A percentile compares a stretch with the other conserved stretches of the same genome.
Conservation (phyloP, 2,888 invertebrate species). For the Archaeoteleia sp. region DNA sequence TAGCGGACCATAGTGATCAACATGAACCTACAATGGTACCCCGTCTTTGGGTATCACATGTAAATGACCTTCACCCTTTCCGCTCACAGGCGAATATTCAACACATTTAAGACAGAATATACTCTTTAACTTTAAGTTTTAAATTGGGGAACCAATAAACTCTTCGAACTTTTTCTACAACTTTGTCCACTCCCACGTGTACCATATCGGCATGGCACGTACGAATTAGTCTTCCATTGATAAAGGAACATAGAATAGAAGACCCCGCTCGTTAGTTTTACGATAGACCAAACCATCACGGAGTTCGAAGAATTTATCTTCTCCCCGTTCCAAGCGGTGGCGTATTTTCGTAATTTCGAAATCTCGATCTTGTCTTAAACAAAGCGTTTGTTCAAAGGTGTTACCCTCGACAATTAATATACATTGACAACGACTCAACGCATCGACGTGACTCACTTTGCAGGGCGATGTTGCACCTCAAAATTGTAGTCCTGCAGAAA, state of each 20-base stretch:
- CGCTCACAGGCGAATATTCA: too few relatives aligned
- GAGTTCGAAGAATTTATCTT: slow-evolving; percentile 45
- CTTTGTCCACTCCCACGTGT: slow-evolving; percentile 42
- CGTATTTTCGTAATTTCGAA: slow-evolving; percentile 17
- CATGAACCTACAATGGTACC: too few relatives aligned
- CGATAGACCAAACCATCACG: slow-evolving; percentile 54
- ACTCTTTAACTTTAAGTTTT: too few relatives aligned
- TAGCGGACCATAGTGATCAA: too few relatives aligned
- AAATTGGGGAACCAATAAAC: slow-evolving; percentile 58
- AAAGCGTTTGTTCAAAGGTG: slow-evolving; percentile 33
- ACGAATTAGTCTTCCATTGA: slow-evolving; percentile 34
- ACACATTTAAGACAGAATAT: too few relatives aligned
- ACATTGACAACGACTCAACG: slow-evolving; percentile 35
- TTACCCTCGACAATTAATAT: slow-evolving; percentile 34
- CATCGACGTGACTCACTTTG: slow-evolving; percentile 48
- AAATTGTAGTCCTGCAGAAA: slow-evolving; percentile 55
- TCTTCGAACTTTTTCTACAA: slow-evolving; percentile 29
- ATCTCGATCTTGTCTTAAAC: slow-evolving; percentile 20
- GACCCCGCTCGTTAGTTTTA: slow-evolving; percentile 25
- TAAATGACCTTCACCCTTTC: too few relatives aligned
- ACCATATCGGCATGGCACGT: slow-evolving; percentile 39
- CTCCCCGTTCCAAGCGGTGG: slow-evolving; percentile 10
- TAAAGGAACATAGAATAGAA: slow-evolving; percentile 37
- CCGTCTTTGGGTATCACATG: too few relatives aligned
- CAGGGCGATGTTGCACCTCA: slow-evolving; percentile 50